Conservation (phyloP, 2,113 vertebrate genomes). For the Motacilla tschutschensis region DNA sequence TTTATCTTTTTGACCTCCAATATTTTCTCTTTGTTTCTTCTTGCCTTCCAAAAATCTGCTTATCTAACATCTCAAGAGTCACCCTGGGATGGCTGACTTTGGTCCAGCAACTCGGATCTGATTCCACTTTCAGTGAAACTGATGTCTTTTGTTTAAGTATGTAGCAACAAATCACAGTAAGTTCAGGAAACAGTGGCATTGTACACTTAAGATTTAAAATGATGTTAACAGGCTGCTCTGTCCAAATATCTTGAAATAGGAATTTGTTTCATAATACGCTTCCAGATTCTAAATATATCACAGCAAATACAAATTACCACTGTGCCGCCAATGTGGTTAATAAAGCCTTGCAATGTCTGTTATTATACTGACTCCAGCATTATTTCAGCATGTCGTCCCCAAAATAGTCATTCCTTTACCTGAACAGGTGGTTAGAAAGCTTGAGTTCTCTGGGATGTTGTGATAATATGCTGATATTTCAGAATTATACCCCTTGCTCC, state of each 20-base stretch:
- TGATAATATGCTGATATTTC: constrained; percentile 12
- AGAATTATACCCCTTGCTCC: constrained; percentile 32
- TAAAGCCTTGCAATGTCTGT: constrained; percentile 18
- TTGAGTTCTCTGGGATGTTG: not conserved
- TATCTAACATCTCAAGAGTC: constrained; percentile 50
- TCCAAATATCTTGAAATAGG: constrained; percentile 27
- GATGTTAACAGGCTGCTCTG: constrained; percentile 11
- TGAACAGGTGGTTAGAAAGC: constrained; percentile 8
- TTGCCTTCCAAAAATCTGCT: constrained; percentile 17
- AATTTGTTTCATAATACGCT: not conserved
- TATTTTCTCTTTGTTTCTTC: constrained; percentile 38
- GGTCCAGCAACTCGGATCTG: not conserved
- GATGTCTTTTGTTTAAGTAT: constrained; percentile 9
- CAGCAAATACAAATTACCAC: constrained; percentile 14
- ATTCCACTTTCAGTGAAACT: constrained; percentile 22
- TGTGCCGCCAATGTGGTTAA: not conserved
- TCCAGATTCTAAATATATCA: constrained; percentile 48
- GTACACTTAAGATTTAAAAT: constrained; percentile 32
- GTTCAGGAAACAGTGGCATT: constrained; percentile 29
- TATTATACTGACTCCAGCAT: constrained; percentile 9
- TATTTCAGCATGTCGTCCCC: not conserved
- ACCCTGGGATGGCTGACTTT: not conserved
- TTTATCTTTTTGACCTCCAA: constrained; percentile 24
- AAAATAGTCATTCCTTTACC: not conserved
- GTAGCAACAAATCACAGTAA: constrained; percentile 6